phyloP scores from a whole-genome alignment of 2,888 invertebrate genomes.

The Metacarcinus magister region DNA sequence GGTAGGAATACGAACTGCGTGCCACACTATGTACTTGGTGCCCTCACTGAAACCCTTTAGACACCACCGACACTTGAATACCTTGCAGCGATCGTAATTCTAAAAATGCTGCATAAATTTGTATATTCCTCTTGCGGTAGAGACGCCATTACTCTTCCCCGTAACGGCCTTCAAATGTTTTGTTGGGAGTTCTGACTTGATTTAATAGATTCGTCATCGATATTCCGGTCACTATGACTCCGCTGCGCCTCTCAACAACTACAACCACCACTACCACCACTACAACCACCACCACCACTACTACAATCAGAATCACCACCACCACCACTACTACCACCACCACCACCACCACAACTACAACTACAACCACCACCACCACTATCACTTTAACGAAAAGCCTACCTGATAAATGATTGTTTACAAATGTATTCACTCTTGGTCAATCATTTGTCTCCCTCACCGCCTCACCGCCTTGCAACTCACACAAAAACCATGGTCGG shows the following conservation, averaged over 20 bases:
- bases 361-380: no score
- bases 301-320: neutral
- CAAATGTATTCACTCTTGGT: neutral
- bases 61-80: no score
- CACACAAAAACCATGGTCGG: neutral
- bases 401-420: neutral
- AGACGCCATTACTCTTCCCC: neutral
- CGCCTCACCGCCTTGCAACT: neutral
- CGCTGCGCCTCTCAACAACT: neutral
- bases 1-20: no score
- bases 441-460: conserved; percentile 33
- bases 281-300: neutral
- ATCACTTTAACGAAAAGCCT: neutral
- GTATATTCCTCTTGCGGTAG: neutral
- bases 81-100: neutral
- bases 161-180: neutral
- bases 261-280: no score
- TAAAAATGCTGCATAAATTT: neutral
- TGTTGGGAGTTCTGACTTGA: neutral
- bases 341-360: no score
- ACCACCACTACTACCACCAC: neutral
- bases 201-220: neutral
- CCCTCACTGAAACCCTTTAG: no score
- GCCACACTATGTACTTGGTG: no score
- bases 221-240: neutral